Conservation (phyloP, 2,888 invertebrate species). For the Leucozona laternaria region DNA sequence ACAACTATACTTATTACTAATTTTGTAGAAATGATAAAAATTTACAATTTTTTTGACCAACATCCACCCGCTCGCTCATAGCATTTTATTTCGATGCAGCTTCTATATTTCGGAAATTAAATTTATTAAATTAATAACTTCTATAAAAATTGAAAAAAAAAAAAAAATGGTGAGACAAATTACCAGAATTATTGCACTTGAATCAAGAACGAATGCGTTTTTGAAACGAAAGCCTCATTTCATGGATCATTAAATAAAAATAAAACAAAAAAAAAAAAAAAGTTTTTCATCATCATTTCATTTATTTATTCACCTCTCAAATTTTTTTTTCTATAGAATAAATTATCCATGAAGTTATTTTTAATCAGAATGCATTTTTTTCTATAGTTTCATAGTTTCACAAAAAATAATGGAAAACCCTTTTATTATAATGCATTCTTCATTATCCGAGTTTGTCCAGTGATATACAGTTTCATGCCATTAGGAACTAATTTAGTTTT, state of each 20-base stretch:
- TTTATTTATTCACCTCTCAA: constrained; percentile 3
- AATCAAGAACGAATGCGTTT: not conserved
- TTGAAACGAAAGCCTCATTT: constrained; percentile 20
- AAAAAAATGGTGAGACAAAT: constrained; percentile 16
- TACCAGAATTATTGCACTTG: constrained; percentile 23
- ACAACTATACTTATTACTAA: too few species aligned
- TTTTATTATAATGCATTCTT: constrained; percentile 28
- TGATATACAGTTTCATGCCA: constrained; percentile 37
- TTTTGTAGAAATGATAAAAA: too few species aligned
- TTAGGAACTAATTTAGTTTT: constrained; percentile 59
- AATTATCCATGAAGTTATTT: constrained; percentile 28
- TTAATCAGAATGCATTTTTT: not conserved
- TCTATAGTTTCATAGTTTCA: too few species aligned
- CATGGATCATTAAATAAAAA: constrained; percentile 18
- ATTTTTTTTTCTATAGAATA: not conserved
- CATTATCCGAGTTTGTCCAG: constrained; percentile 29
- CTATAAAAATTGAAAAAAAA: not conserved
- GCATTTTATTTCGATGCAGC: not conserved
- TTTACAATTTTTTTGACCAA: not conserved
- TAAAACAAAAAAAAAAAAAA: not conserved
- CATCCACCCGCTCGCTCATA: too few species aligned
- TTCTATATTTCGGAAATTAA: not conserved
- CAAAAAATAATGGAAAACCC: constrained; percentile 21
- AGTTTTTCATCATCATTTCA: not conserved
- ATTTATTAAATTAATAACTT: not conserved